phyloP scores from a whole-genome alignment of 2,113 vertebrate species.

The Cynopterus brachyotis region DNA sequence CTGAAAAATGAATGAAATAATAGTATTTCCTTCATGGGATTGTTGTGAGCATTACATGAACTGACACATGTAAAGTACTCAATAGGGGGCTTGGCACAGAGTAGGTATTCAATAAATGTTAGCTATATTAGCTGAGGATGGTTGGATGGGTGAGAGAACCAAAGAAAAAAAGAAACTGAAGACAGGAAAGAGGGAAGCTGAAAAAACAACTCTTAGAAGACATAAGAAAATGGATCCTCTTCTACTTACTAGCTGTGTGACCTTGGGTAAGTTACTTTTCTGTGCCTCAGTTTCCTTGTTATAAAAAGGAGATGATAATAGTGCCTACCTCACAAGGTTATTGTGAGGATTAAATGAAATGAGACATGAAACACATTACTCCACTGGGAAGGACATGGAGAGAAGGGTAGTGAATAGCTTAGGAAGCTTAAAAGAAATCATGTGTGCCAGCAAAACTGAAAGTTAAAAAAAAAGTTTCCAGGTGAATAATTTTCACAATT shows the following conservation, averaged over 20 bases:
- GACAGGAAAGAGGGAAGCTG: background rate
- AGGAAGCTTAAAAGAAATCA: background rate
- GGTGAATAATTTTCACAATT: conserved; percentile 28
- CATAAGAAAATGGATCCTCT: background rate
- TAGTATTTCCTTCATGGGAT: background rate
- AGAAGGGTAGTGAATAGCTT: background rate
- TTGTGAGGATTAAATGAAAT: conserved; percentile 19
- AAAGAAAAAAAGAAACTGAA: conserved; percentile 29
- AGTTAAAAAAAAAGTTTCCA: background rate
- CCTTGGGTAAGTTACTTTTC: background rate
- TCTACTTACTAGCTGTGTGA: background rate
- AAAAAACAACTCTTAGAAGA: background rate
- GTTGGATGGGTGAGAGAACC: background rate
- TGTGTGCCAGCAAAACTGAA: background rate
- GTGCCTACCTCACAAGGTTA: background rate
- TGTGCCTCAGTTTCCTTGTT: background rate
- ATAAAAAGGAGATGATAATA: background rate
- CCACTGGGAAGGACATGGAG: background rate
- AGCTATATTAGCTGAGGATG: background rate
- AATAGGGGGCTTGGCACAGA: background rate
- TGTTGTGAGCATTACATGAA: background rate
- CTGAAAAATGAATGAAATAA: background rate
- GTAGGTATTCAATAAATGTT: background rate
- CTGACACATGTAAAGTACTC: background rate
- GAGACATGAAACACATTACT: background rate